Percentiles rank a stretch among this genome's conserved stretches.
These are phyloP conservation scores for Clanis bilineata DNA, from an alignment of 2,888 invertebrate species.

Conservation along the genomic window DNA sequence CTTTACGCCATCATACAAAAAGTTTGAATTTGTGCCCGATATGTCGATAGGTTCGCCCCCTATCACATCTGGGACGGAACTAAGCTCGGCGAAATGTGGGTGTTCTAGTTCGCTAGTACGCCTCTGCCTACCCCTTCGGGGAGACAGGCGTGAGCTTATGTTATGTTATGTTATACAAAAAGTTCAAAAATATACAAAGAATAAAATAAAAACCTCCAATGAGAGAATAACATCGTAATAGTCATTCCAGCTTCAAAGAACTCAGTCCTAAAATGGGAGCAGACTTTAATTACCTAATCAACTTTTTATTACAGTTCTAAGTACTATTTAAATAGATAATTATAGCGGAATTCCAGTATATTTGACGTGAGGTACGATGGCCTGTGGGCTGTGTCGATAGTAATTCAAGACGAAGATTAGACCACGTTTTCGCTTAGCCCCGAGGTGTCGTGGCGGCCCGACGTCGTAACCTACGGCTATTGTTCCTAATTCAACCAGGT, in stretches of 20 bases:
- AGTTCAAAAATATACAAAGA: not conserved
- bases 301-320: not conserved
- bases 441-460: slow-evolving; percentile 46
- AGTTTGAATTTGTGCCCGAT: too few species aligned
- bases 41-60: too few species aligned
- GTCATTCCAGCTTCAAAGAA: not conserved
- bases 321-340: not conserved
- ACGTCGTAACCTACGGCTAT: slow-evolving; percentile 41
- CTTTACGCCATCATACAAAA: too few species aligned
- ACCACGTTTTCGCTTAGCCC: slow-evolving; percentile 51
- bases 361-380: not conserved
- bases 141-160: too few species aligned
- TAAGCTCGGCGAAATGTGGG: too few species aligned
- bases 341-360: not conserved
- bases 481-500: slow-evolving; percentile 21
- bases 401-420: slow-evolving; percentile 47
- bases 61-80: too few species aligned
- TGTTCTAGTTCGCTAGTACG: too few species aligned
- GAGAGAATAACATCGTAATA: not conserved
- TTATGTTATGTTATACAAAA: too few species aligned
- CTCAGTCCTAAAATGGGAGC: not conserved
- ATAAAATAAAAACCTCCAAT: too few species aligned
- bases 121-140: too few species aligned
- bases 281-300: not conserved
- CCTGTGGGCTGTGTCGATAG: slow-evolving; percentile 23